Base-by-base conservation (phyloP, 2,113 vertebrate genomes). In the Tor tambroides region DNA sequence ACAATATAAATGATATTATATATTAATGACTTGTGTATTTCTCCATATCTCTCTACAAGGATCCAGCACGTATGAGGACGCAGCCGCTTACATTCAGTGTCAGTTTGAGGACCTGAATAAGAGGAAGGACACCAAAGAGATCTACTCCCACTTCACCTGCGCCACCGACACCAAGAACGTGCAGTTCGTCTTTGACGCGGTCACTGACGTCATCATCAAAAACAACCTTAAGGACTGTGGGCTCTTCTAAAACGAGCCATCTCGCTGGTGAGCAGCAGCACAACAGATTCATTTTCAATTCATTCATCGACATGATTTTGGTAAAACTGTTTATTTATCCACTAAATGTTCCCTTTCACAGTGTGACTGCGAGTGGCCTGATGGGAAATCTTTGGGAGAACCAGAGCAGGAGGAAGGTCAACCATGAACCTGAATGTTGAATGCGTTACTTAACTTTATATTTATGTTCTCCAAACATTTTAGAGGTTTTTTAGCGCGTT, bases 201-300 rank as follows among this genome's bases (percentile, higher is more conserved):
- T 99, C 92, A 99, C 98, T 46, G 98, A 99, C 85, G 98, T 99
- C 92, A 99, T 99, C 95, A 99, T 99, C 95, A 99, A 99, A 95
- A 99, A 99, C 94, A 99, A 99, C 92, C 96, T 99, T 91, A 99
- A 99, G 93, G 98, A 99, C 94, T 99, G 98, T 87, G 98, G 98
- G 90, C 96, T 99, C 91, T 99, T 99, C 95, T 99, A 92, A 95
- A 93, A 90, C 91, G 81, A 88, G 0, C 3, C 26, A n/a, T n/a
- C 41, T 63, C 51, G 49, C 7, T 14, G 80, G 69, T 41, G n/a
- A 81, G 67, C 15, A 46, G n/a, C 9, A 56, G 38, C 12, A 69
- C 6, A 8, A 9, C 6, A 54, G 6, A 10, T 78, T 54, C 3
- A 72, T 10, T 38, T 72, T 21, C 0, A 78, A 5, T 54, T 41